Evolutionary conservation across 2,888 invertebrate species (phyloP), one percentile per base, ranked within the genome.

Genomic region (Rotaria socialis): DNA sequence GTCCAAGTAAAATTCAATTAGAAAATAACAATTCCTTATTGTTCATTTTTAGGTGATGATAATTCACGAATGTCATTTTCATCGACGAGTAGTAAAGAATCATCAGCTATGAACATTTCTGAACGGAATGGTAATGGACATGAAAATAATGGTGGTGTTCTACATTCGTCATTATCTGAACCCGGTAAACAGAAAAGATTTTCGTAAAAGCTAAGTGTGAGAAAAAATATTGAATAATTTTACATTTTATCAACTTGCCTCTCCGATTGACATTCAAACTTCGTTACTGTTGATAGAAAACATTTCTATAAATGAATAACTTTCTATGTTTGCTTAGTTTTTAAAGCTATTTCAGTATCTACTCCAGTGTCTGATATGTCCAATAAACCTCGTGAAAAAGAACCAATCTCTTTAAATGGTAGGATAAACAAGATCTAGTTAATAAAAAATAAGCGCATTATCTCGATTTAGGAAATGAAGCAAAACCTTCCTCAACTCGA

Each of bases 121-220:
- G 47, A 43, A n/a, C 47, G 80, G n/a, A 47, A 80, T 47, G 52
- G 52, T 47, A 47, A 47, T 47, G 47, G 47, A 11, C 11, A 52
- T 14, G 16, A 52, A 52, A 52, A 52, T 52, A 52, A 52, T 52
- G 47, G 8, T 24, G 19, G 14, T n/a, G 14, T 24, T 24, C 11
- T 80, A 80, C 47, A 80, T 80, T 80, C n/a, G n/a, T 80, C 80
- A 24, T 19, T 47, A n/a, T 80, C 80, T 24, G 80, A 80, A 80
- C 47, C 43, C 3, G 47, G 80, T 80, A 80, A 80, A 24, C 5
- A 55, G 3, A 55, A 52, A 52, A 16, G 52, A 8, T 16, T 52
- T 8, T 50, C 50, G 2, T 11, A 11, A 47, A 10, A 47, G 11
- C 47, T 47, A 47, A 47, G 7, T 4, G 11, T 10, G 11, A 47